Percentiles rank a stretch among this genome's conserved stretches.
Conservation (phyloP, 2,113 vertebrate genomes). For the Lophius piscatorius region DNA sequence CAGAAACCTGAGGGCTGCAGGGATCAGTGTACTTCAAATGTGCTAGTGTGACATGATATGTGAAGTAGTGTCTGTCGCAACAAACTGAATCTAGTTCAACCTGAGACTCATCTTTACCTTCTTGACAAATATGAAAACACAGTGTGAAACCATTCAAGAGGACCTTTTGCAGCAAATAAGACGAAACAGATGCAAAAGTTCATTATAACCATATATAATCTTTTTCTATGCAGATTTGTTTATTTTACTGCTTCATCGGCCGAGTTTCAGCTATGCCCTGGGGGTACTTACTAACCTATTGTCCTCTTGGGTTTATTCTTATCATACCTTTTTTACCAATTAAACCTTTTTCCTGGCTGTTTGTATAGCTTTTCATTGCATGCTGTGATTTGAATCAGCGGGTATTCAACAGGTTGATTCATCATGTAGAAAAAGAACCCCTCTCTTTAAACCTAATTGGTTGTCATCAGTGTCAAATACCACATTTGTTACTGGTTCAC, state of each 20-base stretch:
- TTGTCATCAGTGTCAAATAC: neutral
- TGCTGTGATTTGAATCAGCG: constrained; percentile 7
- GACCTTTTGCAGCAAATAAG: neutral
- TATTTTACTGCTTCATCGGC: neutral
- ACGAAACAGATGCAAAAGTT: neutral
- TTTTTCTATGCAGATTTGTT: too few species aligned
- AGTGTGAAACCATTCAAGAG: too few species aligned
- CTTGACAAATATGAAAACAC: too few species aligned
- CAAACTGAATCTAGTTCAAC: neutral
- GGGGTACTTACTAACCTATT: too few species aligned
- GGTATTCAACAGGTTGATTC: neutral
- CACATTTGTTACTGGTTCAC: neutral
- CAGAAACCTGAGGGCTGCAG: neutral
- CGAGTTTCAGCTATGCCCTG: too few species aligned
- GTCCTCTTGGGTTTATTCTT: neutral
- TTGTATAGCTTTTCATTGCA: too few species aligned
- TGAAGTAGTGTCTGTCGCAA: neutral
- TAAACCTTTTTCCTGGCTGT: constrained; percentile 3
- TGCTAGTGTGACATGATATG: neutral
- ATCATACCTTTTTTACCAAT: too few species aligned
- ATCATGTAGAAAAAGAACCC: neutral
- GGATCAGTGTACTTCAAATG: neutral
- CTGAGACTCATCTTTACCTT: too few species aligned
- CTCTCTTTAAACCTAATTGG: constrained; percentile 14
- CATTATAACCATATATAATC: too few species aligned